These are phyloP conservation scores for Hypena proboscidalis DNA, from an alignment of 2,888 invertebrate species.

Conservation along the genomic window DNA sequence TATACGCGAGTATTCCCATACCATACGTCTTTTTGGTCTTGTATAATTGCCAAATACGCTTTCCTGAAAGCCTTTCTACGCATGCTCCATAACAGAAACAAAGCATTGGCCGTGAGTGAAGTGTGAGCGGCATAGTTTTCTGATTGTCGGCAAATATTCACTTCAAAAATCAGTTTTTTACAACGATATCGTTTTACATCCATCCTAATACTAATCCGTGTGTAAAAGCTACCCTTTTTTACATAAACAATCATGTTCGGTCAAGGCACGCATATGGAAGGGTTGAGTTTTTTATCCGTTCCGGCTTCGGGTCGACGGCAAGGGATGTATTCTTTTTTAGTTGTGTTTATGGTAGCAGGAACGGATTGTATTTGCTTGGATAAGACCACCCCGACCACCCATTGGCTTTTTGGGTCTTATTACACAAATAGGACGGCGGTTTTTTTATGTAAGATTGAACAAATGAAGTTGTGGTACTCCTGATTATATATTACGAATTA, in stretches of 20 bases:
- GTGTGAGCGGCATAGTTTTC: no score
- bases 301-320: constrained; percentile 22
- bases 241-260: constrained; percentile 15
- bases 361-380: constrained; percentile 15
- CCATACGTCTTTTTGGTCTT: no score
- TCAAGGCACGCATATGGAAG: constrained; percentile 53
- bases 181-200: no score
- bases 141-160: no score
- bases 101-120: no score
- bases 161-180: no score
- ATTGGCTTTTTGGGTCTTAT: no score
- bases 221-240: constrained; percentile 24
- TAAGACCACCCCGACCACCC: constrained; percentile 33
- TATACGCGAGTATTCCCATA: no score
- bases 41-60: no score
- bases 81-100: no score
- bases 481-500: constrained; percentile 2
- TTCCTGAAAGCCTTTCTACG: no score
- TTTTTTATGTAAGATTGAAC: constrained; percentile 10
- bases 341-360: constrained; percentile 41
- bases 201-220: neutral
- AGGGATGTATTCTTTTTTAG: constrained; percentile 37
- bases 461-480: neutral
- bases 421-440: constrained; percentile 14
- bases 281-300: constrained; percentile 50